These are phyloP conservation scores for Halocynthia aurantium DNA, from an alignment of 23 tunicate genomes.

Conservation along the genomic window DNA sequence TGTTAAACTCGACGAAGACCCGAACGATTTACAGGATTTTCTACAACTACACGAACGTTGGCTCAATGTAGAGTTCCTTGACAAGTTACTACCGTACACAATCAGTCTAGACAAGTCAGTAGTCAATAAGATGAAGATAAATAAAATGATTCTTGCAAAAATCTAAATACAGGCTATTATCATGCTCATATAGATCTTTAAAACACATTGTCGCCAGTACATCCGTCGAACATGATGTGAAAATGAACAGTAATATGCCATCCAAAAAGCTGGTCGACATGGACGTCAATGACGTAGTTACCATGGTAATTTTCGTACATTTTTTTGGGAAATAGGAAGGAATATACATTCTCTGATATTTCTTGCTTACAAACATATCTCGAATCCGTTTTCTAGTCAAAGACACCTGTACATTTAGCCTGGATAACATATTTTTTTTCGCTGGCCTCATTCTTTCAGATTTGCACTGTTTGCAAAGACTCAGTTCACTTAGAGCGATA, in stretches of 20 bases:
- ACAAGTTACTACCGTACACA: slow-evolving; percentile 8
- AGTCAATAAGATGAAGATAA: too few relatives aligned
- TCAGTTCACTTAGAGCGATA: slow-evolving; percentile 6
- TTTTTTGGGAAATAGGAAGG: too few relatives aligned
- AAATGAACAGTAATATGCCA: neutral
- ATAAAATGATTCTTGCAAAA: too few relatives aligned
- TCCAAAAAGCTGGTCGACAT: slow-evolving; percentile 2
- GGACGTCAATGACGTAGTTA: slow-evolving; percentile 19
- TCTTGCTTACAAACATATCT: too few relatives aligned
- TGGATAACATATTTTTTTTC: neutral
- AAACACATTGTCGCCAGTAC: slow-evolving; percentile 19
- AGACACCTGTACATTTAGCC: too few relatives aligned
- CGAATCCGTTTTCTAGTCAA: too few relatives aligned
- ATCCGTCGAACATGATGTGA: slow-evolving; percentile 15
- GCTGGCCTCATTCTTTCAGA: neutral
- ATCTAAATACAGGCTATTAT: too few relatives aligned
- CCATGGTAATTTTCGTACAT: neutral
- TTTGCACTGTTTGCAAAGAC: neutral
- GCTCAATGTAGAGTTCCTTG: slow-evolving; percentile 4
- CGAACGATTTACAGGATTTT: slow-evolving; percentile 4
- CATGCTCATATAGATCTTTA: neutral
- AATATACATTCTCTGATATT: too few relatives aligned
- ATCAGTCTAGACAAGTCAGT: slow-evolving; percentile 19
- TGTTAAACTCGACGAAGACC: slow-evolving; percentile 21
- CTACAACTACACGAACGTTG: neutral